Base-by-base conservation (phyloP, 2,113 vertebrate genomes). In the Pseudopipra pipra region DNA sequence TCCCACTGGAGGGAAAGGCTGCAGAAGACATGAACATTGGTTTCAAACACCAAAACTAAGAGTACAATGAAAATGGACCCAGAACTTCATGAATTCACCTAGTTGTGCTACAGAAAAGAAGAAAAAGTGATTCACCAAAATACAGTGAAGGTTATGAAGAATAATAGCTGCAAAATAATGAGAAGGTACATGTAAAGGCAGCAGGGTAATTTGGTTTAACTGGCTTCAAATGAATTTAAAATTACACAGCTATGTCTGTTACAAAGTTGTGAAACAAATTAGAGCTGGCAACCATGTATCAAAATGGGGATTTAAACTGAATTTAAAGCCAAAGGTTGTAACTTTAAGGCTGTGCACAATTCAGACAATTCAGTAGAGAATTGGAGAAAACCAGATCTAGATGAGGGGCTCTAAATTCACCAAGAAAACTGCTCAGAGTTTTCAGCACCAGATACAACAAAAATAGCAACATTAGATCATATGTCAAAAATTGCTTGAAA, bases 301-400 rank as follows among this genome's bases (percentile, higher is more conserved):
- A 6, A 83, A 63, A 49, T 11, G 9, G 17, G 47, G 68, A 62
- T 62, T 62, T 20, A 55, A 70, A 43, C 30, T 41, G 25, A 83
- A 47, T 58, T 73, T 67, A 39, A 75, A 70, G 12, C 23, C 51
- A 24, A 87, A 81, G 24, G 6, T 31, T 25, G 8, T 44, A 87
- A 58, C 21, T 70, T 78, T 9, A 71, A 56, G 14, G 25, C 3
- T 65, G 41, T 41, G 6, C 27, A 52, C 2, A 39, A 21, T 11
- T 52, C 71, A 20, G 12, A 37, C 8, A 95, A 82, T 49, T 79
- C 25, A 67, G 20, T 8, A 66, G 12, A 8, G 4, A 62, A 62
- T 0, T 37, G 17, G 27, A 33, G 59, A 79, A 49, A 67, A n/a
- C 0, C 19, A 81, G n/a, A 63, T 61, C 44, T 44, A 47, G 4